These are phyloP conservation scores for Osmoderma eremita DNA, from an alignment of 2,888 invertebrate species.

Conservation along the genomic window DNA sequence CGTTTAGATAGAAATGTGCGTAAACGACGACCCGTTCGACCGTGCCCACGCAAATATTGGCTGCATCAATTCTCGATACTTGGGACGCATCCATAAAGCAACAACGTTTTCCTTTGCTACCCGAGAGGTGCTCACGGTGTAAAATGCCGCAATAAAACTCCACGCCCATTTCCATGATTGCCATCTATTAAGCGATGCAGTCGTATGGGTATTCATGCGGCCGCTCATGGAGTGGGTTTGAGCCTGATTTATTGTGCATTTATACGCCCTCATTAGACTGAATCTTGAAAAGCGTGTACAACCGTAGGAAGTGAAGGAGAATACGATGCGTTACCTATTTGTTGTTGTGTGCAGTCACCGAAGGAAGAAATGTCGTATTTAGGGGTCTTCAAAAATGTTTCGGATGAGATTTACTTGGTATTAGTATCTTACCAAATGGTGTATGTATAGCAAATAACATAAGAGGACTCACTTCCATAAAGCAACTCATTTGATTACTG, in stretches of 20 bases:
- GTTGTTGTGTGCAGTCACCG: no score
- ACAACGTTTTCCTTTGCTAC: conserved; percentile 23
- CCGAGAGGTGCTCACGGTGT: conserved; percentile 17
- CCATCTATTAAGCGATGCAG: conserved; percentile 33
- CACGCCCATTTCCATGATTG: conserved; percentile 37
- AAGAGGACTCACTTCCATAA: no score
- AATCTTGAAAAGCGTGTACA: conserved; percentile 30
- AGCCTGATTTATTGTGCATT: conserved; percentile 34
- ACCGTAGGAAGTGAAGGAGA: conserved; percentile 30
- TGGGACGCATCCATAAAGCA: conserved; percentile 11
- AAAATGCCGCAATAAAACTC: conserved; percentile 34
- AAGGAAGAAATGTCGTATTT: no score
- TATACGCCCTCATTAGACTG: conserved; percentile 36
- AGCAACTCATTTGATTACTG: no score
- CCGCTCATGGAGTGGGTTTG: conserved; percentile 32
- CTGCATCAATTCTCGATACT: conserved; percentile 15
- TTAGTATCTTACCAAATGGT: no score
- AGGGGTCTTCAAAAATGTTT: no score
- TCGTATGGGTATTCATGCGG: conserved; percentile 30
- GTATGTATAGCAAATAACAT: no score
- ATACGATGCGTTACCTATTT: no score
- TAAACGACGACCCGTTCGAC: neutral
- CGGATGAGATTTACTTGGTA: no score
- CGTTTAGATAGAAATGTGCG: no score
- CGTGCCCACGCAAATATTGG: conserved; percentile 5